phyloP scores from a whole-genome alignment of 2,113 vertebrate genomes.

The Turdus rufiventris region DNA sequence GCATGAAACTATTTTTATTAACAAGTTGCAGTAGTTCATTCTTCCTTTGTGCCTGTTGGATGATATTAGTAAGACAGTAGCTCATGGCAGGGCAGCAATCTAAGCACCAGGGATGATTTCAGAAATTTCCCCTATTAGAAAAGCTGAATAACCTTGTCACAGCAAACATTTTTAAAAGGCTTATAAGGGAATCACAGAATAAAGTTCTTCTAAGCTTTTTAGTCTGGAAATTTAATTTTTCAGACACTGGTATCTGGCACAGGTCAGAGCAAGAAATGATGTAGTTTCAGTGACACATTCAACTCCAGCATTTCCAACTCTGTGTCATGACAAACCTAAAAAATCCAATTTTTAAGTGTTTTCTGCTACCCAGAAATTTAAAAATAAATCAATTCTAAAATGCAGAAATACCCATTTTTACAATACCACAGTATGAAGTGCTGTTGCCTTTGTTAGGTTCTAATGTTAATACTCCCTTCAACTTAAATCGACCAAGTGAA shows the following conservation, averaged over 20 bases:
- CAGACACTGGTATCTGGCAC: background rate
- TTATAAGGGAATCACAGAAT: background rate
- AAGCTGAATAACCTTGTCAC: background rate
- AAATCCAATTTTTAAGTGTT: background rate
- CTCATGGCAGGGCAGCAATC: background rate
- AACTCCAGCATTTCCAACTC: background rate
- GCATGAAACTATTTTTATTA: background rate
- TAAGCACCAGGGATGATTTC: background rate
- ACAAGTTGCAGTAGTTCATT: background rate
- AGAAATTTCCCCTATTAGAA: background rate
- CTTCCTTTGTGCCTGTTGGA: background rate
- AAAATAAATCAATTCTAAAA: background rate
- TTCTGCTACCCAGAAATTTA: background rate
- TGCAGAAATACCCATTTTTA: background rate
- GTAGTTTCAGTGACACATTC: background rate
- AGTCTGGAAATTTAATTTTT: background rate
- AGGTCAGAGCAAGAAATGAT: background rate
- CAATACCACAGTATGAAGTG: background rate
- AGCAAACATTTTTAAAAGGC: background rate
- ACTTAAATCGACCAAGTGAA: background rate
- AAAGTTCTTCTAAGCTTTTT: background rate
- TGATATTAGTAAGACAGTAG: conserved; percentile 11
- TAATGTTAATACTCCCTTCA: background rate
- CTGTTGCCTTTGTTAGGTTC: background rate
- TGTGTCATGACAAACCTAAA: background rate